These are phyloP conservation scores for Himalopsyche kuldschensis DNA, from an alignment of 2,888 invertebrate species.

Conservation along the genomic window DNA sequence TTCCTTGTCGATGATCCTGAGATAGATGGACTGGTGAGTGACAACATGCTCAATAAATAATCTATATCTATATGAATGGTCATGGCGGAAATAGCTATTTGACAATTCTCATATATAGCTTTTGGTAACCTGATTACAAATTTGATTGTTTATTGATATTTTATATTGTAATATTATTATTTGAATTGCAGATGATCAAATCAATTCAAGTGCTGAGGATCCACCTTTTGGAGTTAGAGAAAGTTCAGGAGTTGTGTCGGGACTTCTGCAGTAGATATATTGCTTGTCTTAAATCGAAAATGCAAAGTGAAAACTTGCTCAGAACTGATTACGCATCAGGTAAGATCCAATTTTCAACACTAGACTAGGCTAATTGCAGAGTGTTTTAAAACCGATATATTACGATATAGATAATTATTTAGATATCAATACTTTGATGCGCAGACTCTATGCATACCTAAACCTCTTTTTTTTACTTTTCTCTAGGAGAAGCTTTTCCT, in stretches of 20 bases:
- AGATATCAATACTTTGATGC: neutral
- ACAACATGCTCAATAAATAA: neutral
- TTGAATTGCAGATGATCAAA: conserved; percentile 51
- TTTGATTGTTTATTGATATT: too few species aligned
- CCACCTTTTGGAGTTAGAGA: conserved; percentile 88
- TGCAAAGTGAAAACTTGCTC: conserved; percentile 85
- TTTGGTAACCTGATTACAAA: too few species aligned
- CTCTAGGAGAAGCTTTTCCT: conserved; percentile 41
- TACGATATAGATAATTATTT: too few species aligned
- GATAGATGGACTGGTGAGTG: conserved; percentile 85
- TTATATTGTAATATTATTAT: neutral
- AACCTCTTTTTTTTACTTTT: neutral
- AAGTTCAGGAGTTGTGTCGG: conserved; percentile 91
- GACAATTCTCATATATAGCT: too few species aligned
- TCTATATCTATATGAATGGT: neutral
- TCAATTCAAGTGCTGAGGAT: conserved; percentile 78
- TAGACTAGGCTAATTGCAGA: too few species aligned
- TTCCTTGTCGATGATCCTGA: conserved; percentile 90
- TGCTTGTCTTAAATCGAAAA: conserved; percentile 85
- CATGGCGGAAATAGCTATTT: too few species aligned
- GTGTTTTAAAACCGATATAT: too few species aligned
- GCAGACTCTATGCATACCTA: too few species aligned
- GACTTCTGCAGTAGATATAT: conserved; percentile 94
- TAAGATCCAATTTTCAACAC: conserved; percentile 41
- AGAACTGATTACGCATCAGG: conserved; percentile 77